Base-by-base conservation (phyloP, 2,113 vertebrate genomes). In the Mus pahari region DNA sequence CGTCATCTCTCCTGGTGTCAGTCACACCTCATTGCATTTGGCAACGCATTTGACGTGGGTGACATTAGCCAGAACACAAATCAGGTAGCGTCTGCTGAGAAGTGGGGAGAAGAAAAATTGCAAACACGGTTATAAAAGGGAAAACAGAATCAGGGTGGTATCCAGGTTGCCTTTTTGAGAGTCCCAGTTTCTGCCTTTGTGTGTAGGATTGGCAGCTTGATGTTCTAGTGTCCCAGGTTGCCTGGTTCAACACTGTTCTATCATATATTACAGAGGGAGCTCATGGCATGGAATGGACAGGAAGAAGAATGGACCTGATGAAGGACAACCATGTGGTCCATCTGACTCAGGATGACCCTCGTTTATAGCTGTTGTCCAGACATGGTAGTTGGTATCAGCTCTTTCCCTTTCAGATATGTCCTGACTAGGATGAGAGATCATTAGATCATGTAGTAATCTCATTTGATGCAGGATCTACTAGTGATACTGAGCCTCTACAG, bases 41-140 rank as follows among this genome's bases (percentile, higher is more conserved):
- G 86, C 95, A 96, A 79, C 8, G n/a, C 83, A 95, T 58, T 94
- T 97, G 86, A 81, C 1, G 17, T 92, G 87, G 66, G 89, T 90
- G 94, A 98, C 98, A 96, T 14, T 97, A 94, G 91, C 92, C 90
- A 81, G 84, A 94, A 96, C 94, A 88, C 91, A 96, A 81, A 97
- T 96, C 92, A 95, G 93, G 94, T 77, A 90, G 84, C 7, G 11
- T 62, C 94, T 91, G 95, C 96, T 86, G 86, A 86, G 83, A 73
- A 94, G 39, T 53, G 22, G 79, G 48, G 73, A 31, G 4, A 50
- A 71, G 58, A 58, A 91, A 74, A 87, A 86, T 91, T 48, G 92
- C 78, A 93, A 92, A 73, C 58, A 87, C 36, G 24, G 96, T 87
- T 79, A 83, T 60, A 70, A 68, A 95, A 97, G 66, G 92, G 88